Base-by-base conservation (phyloP, 1,140 invertebrate species). In the Drosophila ohnishii region DNA sequence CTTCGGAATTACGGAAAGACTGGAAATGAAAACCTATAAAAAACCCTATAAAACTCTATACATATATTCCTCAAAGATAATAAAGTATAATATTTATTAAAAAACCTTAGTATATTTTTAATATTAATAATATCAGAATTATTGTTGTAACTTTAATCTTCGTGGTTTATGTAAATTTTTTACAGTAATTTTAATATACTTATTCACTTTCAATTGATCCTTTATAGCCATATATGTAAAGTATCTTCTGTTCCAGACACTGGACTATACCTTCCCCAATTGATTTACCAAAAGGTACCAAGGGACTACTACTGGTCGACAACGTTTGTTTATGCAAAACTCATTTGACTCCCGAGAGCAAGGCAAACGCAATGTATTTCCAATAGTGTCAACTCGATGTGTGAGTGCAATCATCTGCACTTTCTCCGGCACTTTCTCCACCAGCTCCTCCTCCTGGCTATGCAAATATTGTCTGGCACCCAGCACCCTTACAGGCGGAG, bases 291-390 rank as follows among this genome's bases (percentile, higher is more conserved):
- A n/a, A 25, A 34, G 34, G 60, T 42, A 45, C 19, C 30, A 39
- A 35, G 44, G 60, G 45, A 16, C 56, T 35, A 16, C 42, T 39
- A 22, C 42, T 42, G 34, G 16, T 35, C 40, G 44, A 13, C 53
- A 53, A 42, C 25, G 59, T 66, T 61, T 85, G 75, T 66, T 82
- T 85, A 85, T 86, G 82, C 82, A 85, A 87, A 85, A 85, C 83
- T 82, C 82, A 85, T 87, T 85, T 85, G 59, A 65, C 69, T 66
- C 39, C 50, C 45, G 45, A 85, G 53, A 70, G 66, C 64, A 78
- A 59, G 42, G 77, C 50, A 58, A 71, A 74, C 48, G 78, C 75
- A 78, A 64, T 71, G 81, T 71, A 78, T 85, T 86, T 77, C 58
- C 70, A 75, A 75, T 70, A 73, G 73, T 75, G 73, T 75, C 67